These are phyloP conservation scores for Anguilla anguilla DNA, from an alignment of 2,797 vertebrate species.

Conservation along the genomic window DNA sequence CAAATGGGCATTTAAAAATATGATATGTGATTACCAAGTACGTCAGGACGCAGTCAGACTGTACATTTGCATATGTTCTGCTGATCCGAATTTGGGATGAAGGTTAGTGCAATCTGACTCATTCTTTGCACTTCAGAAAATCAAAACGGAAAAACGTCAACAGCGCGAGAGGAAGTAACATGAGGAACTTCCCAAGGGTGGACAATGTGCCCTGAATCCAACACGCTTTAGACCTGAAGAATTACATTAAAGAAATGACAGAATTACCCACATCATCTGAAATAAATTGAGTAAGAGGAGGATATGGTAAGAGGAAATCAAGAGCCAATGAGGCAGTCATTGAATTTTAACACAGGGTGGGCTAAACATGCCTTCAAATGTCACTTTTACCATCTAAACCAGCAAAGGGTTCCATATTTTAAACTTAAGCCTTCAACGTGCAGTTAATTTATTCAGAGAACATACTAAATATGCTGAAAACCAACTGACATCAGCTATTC, in stretches of 20 bases:
- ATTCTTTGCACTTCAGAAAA: not conserved
- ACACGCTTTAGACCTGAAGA: not conserved
- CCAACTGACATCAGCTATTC: not conserved
- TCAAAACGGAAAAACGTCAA: not conserved
- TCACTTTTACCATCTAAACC: not conserved
- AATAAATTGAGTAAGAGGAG: not conserved
- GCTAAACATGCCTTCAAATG: not conserved
- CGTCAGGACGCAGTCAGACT: not conserved
- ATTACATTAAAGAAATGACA: not conserved
- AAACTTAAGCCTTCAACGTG: not conserved
- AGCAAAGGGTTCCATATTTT: not conserved
- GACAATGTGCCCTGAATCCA: not conserved
- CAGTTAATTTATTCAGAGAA: not conserved
- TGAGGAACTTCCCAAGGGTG: not conserved
- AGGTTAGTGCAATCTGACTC: not conserved
- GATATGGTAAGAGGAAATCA: not conserved
- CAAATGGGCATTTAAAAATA: not conserved
- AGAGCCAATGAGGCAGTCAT: not conserved
- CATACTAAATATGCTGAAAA: not conserved
- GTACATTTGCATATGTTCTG: not conserved
- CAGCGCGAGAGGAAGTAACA: not conserved
- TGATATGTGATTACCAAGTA: not conserved
- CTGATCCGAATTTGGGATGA: not conserved
- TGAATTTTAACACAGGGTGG: not conserved
- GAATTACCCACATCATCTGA: not conserved